Evolutionary conservation across 2,888 invertebrate genomes (phyloP).

Genomic region (Lasioglossum marginatum): DNA sequence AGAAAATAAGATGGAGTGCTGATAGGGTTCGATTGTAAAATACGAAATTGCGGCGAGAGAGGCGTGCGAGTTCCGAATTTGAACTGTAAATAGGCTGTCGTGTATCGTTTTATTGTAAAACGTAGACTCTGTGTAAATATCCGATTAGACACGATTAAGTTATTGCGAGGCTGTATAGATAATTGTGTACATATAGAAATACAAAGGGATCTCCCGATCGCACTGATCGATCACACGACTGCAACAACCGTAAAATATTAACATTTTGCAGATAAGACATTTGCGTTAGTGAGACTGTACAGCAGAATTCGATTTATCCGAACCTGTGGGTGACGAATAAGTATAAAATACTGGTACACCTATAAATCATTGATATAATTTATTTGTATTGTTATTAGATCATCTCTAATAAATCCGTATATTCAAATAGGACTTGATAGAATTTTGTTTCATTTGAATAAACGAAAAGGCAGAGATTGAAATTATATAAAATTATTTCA

Average conservation of each 20-base stretch:
- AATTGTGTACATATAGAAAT: conserved; percentile 52
- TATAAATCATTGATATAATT: not conserved
- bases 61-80: conserved; percentile 51
- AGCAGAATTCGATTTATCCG: not conserved
- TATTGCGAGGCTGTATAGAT: conserved; percentile 67
- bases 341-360: not conserved
- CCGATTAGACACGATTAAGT: conserved; percentile 66
- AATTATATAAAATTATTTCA: not conserved
- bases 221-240: conserved; percentile 21
- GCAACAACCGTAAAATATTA: not conserved
- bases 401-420: not conserved
- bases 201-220: conserved; percentile 36
- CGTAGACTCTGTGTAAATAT: conserved; percentile 66
- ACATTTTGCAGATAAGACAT: not conserved
- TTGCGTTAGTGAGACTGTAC: conserved; percentile 3
- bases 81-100: conserved; percentile 64
- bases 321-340: not conserved
- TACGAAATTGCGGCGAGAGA: not conserved
- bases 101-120: conserved; percentile 47
- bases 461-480: not conserved
- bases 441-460: not conserved
- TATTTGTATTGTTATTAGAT: not conserved
- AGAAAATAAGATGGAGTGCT: not conserved
- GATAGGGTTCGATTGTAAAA: not conserved
- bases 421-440: not conserved